Evolutionary conservation across 2,888 invertebrate species (phyloP).

Genomic region (Gnatocerus cornutus): DNA sequence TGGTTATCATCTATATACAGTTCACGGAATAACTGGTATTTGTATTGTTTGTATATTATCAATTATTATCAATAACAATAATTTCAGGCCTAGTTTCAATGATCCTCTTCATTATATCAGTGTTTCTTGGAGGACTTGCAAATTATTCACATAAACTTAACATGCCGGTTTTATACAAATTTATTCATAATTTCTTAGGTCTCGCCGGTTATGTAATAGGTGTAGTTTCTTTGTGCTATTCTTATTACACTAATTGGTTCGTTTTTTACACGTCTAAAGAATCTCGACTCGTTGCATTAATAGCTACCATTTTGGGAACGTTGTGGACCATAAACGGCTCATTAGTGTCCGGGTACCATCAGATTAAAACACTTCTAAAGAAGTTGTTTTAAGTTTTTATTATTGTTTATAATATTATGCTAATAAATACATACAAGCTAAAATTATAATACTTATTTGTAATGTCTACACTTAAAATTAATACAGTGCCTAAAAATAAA

Average conservation of each 20-base stretch:
- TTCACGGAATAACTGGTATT: slow-evolving; percentile 64
- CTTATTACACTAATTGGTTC: slow-evolving; percentile 64
- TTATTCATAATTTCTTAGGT: slow-evolving; percentile 65
- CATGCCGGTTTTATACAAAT: slow-evolving; percentile 52
- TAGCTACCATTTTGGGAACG: slow-evolving; percentile 59
- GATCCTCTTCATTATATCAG: slow-evolving; percentile 26
- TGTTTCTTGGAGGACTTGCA: slow-evolving; percentile 11
- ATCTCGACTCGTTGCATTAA: slow-evolving; percentile 59
- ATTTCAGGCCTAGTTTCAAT: slow-evolving; percentile 29
- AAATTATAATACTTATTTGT: slow-evolving; percentile 61
- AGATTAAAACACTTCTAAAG: not conserved
- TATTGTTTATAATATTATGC: slow-evolving; percentile 50
- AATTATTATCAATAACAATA: not conserved
- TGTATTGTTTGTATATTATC: not conserved
- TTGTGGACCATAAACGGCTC: slow-evolving; percentile 63
- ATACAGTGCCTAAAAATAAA: slow-evolving; percentile 50
- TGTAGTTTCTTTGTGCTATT: slow-evolving; percentile 62
- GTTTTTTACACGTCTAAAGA: slow-evolving; percentile 57
- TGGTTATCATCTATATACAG: slow-evolving; percentile 60
- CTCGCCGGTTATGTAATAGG: slow-evolving; percentile 63
- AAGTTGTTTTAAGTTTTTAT: not conserved
- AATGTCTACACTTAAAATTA: slow-evolving; percentile 54
- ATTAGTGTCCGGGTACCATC: slow-evolving; percentile 7
- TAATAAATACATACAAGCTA: slow-evolving; percentile 64
- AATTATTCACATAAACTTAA: slow-evolving; percentile 12